Conservation (phyloP, 2,113 vertebrate genomes). For the Catharus bicknelli region DNA sequence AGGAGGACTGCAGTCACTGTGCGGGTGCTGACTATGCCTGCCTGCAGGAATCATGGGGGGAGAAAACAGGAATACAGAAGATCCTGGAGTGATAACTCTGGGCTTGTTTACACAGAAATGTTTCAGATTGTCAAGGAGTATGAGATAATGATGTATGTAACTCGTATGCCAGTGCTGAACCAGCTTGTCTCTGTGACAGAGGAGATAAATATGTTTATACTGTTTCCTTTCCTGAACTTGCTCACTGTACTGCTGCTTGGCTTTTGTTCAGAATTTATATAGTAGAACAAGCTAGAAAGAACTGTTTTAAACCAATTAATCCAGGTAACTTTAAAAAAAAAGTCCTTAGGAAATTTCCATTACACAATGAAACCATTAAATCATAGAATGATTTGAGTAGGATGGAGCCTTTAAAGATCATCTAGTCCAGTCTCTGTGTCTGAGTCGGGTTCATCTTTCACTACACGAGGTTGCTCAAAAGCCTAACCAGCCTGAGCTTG, state of each 20-base stretch:
- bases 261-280: neutral
- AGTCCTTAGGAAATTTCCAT: neutral
- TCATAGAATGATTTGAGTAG: neutral
- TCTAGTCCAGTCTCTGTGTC: neutral
- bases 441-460: neutral
- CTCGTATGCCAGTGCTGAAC: neutral
- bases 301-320: neutral
- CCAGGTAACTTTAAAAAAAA: neutral
- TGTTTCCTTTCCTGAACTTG: neutral
- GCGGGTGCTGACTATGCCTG: neutral
- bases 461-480: neutral
- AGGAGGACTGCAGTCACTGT: neutral
- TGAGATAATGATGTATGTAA: neutral
- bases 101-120: neutral
- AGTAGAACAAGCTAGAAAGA: neutral
- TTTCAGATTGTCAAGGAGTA: neutral
- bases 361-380: neutral
- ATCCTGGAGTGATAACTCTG: neutral
- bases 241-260: neutral
- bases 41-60: neutral
- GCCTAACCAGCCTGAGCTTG: neutral
- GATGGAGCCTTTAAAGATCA: neutral
- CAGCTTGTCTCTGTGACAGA: neutral
- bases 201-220: neutral
- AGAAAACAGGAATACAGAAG: neutral